Base-by-base conservation (phyloP, 2,888 invertebrate genomes). In the Dasypogon diadema region DNA sequence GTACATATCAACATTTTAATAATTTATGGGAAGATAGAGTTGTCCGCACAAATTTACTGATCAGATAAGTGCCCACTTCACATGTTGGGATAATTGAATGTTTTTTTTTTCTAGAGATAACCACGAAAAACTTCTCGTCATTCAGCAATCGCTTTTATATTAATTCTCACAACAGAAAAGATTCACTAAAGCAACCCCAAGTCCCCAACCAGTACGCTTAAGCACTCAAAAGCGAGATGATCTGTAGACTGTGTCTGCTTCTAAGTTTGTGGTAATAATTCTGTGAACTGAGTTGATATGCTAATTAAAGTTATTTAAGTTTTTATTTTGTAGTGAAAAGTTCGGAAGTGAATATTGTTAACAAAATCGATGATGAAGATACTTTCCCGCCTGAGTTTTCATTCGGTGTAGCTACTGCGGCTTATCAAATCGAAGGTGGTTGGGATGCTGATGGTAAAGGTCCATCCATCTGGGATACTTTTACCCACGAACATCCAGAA, bases 391-490 rank as follows among this genome's bases (percentile, higher is more conserved):
- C 60, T 0, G 68, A 80, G 34, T 83, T 83, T 75, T 77, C 77
- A 42, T 81, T 83, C 78, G 83, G 83, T 1, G 82, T 81, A 1
- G 80, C 82, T 24, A 83, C 83, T 1, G 81, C 83, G 1, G 82
- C 83, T 16, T 82, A 81, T 79, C 82, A 83, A 76, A 81, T 82
- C 26, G 82, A 83, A 79, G 83, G 83, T 5, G 83, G 77, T 22
- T 83, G 82, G 82, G 80, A 82, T 79, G 81, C 78, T 63, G 82
- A 82, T 74, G 89, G 87, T 22, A 89, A 88, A 81, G 87, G 88
- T 3, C 85, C 86, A 80, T 89, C 86, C 80, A 87, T 88, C 76
- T 89, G 88, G 88, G 89, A 89, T 80, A 81, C 81, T 4, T 83
- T 83, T 68, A 82, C 82, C 2, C 85, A 85, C 76, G 75, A 78